Evolutionary conservation across 1,140 invertebrate species (phyloP), one percentile per base, ranked within the genome.

Genomic region (Hypsibius dujardini): DNA sequence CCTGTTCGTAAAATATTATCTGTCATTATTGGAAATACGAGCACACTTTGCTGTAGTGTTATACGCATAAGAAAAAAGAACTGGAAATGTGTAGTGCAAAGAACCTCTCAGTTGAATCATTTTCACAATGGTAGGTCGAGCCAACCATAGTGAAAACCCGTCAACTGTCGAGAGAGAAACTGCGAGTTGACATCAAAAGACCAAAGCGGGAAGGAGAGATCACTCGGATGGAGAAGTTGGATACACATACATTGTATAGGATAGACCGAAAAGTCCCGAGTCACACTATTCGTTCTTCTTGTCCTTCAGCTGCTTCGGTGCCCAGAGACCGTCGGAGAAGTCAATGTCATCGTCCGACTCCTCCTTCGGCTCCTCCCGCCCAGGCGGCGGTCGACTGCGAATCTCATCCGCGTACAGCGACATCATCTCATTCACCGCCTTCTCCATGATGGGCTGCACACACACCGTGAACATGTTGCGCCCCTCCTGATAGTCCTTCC

Each of bases 261-360:
- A n/a, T 12, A 56, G 50, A n/a, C n/a, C 7, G 50, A 56, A 56
- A 56, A 7, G 7, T n/a, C 50, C 50, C 0, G 50, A 12, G 50
- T n/a, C 7, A 56, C 50, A 56, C n/a, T n/a, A 56, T 7, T 56
- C 50, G n/a, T 56, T 56, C 50, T 56, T 56, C 50, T 56, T 56
- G n/a, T 12, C 62, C 12, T 12, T 42, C 12, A 3, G 62, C 12
- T 67, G 62, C 12, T 67, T 45, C 42, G 12, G 12, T 3, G 62
- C 62, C 62, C 62, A 67, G 12, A 67, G 12, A 12, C 62, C 62
- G 3, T 12, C 12, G 42, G 62, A 12, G 42, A 67, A 67, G 45
- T 67, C 62, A 67, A 67, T 67, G 3, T 67, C 62, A 42, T 67
- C 62, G 45, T 67, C 62, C 42, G 62, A 67, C 42, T 67, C 62